Base-by-base conservation (phyloP, 2,888 invertebrate species). In the Melikaiella ostensackeni region DNA sequence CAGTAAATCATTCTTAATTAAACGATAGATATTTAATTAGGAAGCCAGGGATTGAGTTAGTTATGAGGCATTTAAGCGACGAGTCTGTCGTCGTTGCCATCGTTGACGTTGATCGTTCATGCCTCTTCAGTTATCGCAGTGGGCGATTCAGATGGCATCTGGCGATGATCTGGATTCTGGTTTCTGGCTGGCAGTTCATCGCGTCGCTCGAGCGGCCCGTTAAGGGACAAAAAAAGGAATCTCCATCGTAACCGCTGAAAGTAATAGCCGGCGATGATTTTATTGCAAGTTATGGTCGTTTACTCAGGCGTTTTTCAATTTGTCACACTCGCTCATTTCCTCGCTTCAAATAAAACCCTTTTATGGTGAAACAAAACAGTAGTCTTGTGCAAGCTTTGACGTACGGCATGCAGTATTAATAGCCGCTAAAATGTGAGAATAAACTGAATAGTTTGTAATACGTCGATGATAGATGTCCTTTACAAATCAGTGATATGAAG, bases 1-100 rank as follows among this genome's bases (percentile, higher is more conserved):
- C 88, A 86, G 88, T 90, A 90, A 90, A 90, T 90, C 90, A 90
- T 90, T 90, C 88, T 88, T 90, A 90, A 90, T 90, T 90, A 90
- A 90, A 89, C 89, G 90, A 90, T 90, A 88, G 89, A 90, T 89
- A 88, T 90, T 90, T 89, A 89, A 90, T 90, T 89, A 89, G 88
- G 84, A 84, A 85, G 84, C 81, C 75, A 75, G 77, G 82, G 87
- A 87, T 87, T 85, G 88, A 87, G 87, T 88, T 89, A 88, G 89
- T 89, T 90, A 89, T 87, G 89, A 88, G 88, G 82, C 82, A 82
- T 84, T 84, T 81, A 81, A 83, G 74, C 82, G 80, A 78, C 77
- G 77, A 55, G 50, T 62, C 42, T 77, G 73, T 66, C 19, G 61
- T 64, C 75, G 57, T 62, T 50, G 19, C 16, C 27, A 50, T 13